Base-by-base conservation (phyloP, 2,113 vertebrate genomes). In the Sinocyclocheilus grahami region DNA sequence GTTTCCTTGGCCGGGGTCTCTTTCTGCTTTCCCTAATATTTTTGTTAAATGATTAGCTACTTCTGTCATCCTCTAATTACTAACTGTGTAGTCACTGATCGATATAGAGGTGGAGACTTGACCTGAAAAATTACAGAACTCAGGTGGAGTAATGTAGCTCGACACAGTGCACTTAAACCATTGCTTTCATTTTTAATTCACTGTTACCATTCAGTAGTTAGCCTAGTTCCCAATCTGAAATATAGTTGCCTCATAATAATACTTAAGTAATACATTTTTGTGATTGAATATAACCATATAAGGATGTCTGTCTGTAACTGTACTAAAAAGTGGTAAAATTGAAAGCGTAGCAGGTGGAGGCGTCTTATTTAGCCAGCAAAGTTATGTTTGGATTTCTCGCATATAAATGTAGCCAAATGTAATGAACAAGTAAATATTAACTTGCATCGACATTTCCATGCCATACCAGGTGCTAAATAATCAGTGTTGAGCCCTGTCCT, bases 381-480 rank as follows among this genome's bases (percentile, higher is more conserved):
- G 76, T 78, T 55, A 48, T 22, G n/a, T 81, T 37, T n/a, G 81
- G 74, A 58, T 58, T 65, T 87, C 55, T 77, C 33, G 89, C 93
- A 89, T 92, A 93, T 65, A 82, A 53, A 93, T 93, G 95, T 95
- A 95, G 95, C 93, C 93, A 94, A 94, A 95, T 91, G 30, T 75
- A 81, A 91, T 90, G n/a, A 78, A 60, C 88, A 91, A 89, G 90
- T 88, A 91, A 88, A 92, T 91, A 92, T 92, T 88, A 93, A 85
- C 88, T 89, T 89, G 89, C 87, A 88, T 94, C 92, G 92, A 93
- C 88, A 92, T 94, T 94, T 94, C 91, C 92, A 93, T 91, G 91
- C 91, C 94, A 93, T 89, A 91, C 92, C 88, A 91, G 95, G 95
- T 96, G 95, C 95, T 95, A 94, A 92, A 89, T 93, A 92, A 94